Base-by-base conservation (phyloP, 2,797 vertebrate species). In the Bucorvus abyssinicus region DNA sequence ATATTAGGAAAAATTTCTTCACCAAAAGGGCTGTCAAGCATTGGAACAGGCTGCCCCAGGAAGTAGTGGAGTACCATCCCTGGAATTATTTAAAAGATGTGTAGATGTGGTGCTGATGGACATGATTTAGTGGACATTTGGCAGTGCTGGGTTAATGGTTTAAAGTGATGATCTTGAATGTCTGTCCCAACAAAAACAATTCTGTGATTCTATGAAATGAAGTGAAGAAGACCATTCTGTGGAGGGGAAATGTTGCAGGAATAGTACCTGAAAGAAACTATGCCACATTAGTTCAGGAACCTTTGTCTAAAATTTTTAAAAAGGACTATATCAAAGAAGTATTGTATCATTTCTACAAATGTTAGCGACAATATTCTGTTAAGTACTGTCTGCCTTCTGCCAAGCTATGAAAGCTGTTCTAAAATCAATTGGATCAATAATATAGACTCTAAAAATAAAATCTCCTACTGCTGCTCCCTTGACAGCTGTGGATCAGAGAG, bases 401-500 rank as follows among this genome's bases (percentile, higher is more conserved):
- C 79, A 91, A 78, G 36, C 42, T 78, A 52, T 88, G 60, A 93
- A 91, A 82, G 57, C 19, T 73, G 24, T 81, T 95, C 50, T 89
- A 61, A 93, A 96, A 96, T 86, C 84, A 95, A 73, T 80, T 86
- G 36, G 63, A 95, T 96, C 79, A 88, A 89, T 94, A 96, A 69
- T 50, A 61, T 38, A 52, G 21, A 15, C 40, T 56, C 69, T 84
- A 86, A 94, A 88, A 89, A 77, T 77, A 87, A 74, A 90, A 86
- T 65, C 15, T 7, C 12, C 36, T 81, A 32, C n/a, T n/a, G 22
- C 53, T 78, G 9, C 7, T 86, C 57, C n/a, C 11, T 92, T 77
- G 65, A 77, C 60, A 89, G 45, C 71, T 68, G 44, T 73, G 59
- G 77, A 86, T 93, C 0, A 7, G 22, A 76, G 19, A 9, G 2